phyloP scores from a whole-genome alignment of 2,113 vertebrate genomes.

The Gasterosteus nipponicus region DNA sequence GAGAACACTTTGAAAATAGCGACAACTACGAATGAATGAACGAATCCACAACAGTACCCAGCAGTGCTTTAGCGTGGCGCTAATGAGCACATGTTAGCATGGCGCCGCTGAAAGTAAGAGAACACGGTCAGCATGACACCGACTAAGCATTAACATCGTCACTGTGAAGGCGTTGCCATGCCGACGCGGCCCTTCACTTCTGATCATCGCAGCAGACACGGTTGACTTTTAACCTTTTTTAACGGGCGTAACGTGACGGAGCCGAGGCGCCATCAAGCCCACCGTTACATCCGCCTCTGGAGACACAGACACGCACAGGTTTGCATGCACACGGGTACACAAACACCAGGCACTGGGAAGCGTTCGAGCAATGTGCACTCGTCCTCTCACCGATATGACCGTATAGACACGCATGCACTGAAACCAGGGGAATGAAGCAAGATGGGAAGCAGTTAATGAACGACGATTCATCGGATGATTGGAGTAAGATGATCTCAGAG shows the following conservation, averaged over 20 bases:
- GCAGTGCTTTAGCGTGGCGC: not conserved
- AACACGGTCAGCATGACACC: not conserved
- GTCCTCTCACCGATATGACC: conserved; percentile 16
- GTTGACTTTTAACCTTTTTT: not conserved
- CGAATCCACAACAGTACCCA: not conserved
- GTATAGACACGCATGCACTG: not conserved
- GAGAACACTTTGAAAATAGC: no score
- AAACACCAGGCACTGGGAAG: not conserved
- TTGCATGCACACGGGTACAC: conserved; percentile 24
- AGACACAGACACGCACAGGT: conserved; percentile 24
- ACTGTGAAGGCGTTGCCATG: not conserved
- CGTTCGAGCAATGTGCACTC: conserved; percentile 5
- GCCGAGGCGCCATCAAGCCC: conserved; percentile 20
- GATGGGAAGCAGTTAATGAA: not conserved
- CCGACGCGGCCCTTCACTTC: not conserved
- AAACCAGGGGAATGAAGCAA: conserved; percentile 11
- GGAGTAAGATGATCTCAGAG: conserved; percentile 24
- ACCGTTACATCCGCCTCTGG: conserved; percentile 52
- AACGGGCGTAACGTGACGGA: conserved; percentile 7
- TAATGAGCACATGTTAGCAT: not conserved
- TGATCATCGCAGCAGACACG: not conserved
- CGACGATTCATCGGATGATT: not conserved
- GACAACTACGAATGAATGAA: no score
- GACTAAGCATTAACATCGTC: not conserved
- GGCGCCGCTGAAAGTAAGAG: no score